Conservation (phyloP, 2,113 vertebrate species). For the Lepus americanus region DNA sequence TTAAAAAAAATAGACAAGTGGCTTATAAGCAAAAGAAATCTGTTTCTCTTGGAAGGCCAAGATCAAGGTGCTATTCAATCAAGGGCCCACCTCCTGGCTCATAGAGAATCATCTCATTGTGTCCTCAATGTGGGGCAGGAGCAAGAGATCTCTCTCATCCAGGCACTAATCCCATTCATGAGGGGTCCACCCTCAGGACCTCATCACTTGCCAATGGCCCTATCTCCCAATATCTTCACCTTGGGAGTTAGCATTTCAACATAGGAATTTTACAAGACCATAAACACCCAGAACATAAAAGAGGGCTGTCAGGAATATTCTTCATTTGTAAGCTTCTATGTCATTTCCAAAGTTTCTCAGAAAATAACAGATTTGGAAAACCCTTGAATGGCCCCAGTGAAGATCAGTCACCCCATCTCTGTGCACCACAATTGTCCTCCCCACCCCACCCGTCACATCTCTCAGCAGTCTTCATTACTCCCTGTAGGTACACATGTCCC, state of each 20-base stretch:
- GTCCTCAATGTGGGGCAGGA: background rate
- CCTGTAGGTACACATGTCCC: no score
- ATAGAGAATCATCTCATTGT: background rate
- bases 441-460: rapidly evolving
- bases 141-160: background rate
- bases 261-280: background rate
- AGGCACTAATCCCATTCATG: background rate
- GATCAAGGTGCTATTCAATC: background rate
- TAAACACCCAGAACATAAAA: background rate
- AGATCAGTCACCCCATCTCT: background rate
- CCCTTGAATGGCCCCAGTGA: background rate
- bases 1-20: no score
- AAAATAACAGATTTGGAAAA: conserved; percentile 1
- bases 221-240: background rate
- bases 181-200: background rate
- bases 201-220: background rate
- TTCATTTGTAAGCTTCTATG: background rate
- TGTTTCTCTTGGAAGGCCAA: background rate
- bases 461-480: rapidly evolving
- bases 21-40: background rate
- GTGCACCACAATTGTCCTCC: rapidly evolving
- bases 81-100: background rate
- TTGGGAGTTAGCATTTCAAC: background rate
- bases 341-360: background rate
- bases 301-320: background rate